These are phyloP conservation scores for Crypturellus undulatus DNA, from an alignment of 2,113 vertebrate genomes.

Conservation along the genomic window DNA sequence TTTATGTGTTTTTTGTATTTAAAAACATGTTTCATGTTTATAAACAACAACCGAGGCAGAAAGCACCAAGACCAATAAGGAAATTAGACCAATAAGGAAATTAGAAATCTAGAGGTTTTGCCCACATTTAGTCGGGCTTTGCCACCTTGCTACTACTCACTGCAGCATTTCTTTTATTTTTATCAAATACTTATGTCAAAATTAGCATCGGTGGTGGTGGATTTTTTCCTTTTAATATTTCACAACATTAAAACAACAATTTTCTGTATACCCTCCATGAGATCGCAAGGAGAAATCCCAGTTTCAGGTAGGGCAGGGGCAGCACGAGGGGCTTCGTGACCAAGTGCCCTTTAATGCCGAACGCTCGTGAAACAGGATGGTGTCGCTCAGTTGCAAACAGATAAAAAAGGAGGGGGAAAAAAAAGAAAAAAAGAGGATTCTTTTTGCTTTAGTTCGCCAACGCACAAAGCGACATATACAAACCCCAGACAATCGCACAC, in stretches of 20 bases:
- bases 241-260: neutral
- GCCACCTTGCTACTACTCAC: neutral
- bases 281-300: neutral
- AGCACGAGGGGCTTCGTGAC: neutral
- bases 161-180: neutral
- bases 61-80: neutral
- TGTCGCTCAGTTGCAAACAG: neutral
- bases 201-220: neutral
- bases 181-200: neutral
- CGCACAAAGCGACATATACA: constrained; percentile 43
- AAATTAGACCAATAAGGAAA: neutral
- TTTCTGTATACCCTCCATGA: neutral
- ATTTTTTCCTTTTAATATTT: neutral
- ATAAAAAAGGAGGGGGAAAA: neutral
- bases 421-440: neutral
- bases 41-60: neutral
- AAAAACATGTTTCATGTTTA: neutral
- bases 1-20: neutral
- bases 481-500: constrained; percentile 49
- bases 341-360: neutral
- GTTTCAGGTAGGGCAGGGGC: neutral
- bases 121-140: neutral
- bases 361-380: neutral
- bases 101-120: neutral
- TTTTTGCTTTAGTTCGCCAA: constrained; percentile 1